phyloP scores from a whole-genome alignment of 2,113 vertebrate species.

The Tetrao urogallus region DNA sequence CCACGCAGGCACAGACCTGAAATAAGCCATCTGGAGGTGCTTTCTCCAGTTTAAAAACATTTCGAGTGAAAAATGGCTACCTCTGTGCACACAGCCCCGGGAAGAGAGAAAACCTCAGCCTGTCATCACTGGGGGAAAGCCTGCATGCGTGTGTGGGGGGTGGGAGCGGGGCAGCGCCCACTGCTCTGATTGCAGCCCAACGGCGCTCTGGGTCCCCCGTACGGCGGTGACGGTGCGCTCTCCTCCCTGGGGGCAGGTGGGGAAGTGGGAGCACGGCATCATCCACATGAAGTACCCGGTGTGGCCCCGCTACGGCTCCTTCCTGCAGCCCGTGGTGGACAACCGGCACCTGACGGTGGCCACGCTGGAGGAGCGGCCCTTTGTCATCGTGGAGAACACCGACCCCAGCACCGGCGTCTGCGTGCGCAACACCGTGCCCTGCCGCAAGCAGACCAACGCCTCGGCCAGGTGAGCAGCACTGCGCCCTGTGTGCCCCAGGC shows the following conservation, averaged over 20 bases:
- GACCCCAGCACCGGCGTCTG: constrained; percentile 91
- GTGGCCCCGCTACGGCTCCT: constrained; percentile 94
- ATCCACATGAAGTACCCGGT: constrained; percentile 96
- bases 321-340: constrained; percentile 90
- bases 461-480: constrained; percentile 80
- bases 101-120: not conserved
- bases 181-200: not conserved
- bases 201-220: fast-evolving
- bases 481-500: not conserved
- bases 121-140: fast-evolving
- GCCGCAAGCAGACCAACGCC: constrained; percentile 93
- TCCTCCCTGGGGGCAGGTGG: constrained; percentile 81
- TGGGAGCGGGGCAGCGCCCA: not conserved
- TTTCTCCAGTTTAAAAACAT: not conserved
- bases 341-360: constrained; percentile 94
- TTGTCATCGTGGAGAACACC: constrained; percentile 95
- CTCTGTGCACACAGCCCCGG: not conserved
- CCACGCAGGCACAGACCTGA: not conserved
- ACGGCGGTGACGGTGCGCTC: fast-evolving
- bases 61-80: not conserved
- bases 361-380: constrained; percentile 95
- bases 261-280: constrained; percentile 90
- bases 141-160: fast-evolving
- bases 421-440: constrained; percentile 96
- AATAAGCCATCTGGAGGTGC: fast-evolving